A percentile compares a stretch with the other conserved stretches of the same genome.
Conservation (phyloP, 1,140 invertebrate genomes). For the Trachymyrmex cornetzi region DNA sequence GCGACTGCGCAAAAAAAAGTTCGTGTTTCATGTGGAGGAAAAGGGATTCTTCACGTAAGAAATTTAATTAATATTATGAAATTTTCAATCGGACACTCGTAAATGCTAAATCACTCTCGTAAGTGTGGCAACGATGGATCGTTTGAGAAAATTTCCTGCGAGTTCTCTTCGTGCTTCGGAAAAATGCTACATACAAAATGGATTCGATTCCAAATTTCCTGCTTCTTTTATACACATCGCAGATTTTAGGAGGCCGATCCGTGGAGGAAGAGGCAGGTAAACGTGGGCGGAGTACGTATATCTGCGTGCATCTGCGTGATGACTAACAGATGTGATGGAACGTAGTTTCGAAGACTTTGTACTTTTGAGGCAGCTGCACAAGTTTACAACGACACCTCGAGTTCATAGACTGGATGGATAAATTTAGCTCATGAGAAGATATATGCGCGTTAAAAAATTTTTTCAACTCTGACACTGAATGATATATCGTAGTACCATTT, state of each 20-base stretch:
- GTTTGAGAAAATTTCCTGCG: background rate
- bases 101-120: background rate
- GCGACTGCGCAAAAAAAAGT: background rate
- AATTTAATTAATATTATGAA: slow-evolving; percentile 56
- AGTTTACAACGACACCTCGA: background rate
- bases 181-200: background rate
- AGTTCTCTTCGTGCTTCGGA: background rate
- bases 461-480: background rate
- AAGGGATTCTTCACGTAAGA: background rate
- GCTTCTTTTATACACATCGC: background rate
- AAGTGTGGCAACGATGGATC: background rate
- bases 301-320: slow-evolving; percentile 8
- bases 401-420: slow-evolving; percentile 27
- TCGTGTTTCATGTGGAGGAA: background rate
- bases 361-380: slow-evolving; percentile 36
- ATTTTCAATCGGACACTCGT: slow-evolving; percentile 19
- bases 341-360: slow-evolving; percentile 41
- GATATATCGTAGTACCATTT: background rate
- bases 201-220: background rate
- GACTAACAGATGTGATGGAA: background rate
- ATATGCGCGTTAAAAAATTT: background rate
- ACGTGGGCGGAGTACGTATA: background rate
- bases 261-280: background rate
- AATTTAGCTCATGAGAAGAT: slow-evolving; percentile 20
- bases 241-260: background rate